These are phyloP conservation scores for Oryzias sinensis DNA, from an alignment of 2,797 vertebrate genomes.

Conservation along the genomic window DNA sequence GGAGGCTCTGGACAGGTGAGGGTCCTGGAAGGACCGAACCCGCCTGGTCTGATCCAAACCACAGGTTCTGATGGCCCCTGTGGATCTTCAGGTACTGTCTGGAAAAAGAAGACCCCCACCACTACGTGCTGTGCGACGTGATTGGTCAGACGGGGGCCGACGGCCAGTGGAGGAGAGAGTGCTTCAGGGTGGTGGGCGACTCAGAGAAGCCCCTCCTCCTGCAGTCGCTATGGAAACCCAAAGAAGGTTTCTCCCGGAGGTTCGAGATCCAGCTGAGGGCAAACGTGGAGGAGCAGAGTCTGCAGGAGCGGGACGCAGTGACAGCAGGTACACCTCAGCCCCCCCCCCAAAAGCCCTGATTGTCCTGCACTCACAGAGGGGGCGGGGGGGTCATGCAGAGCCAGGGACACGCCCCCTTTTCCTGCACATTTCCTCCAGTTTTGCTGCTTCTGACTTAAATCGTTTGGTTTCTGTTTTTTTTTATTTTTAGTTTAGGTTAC, in stretches of 20 bases:
- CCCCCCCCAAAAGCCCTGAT: slow-evolving; percentile 43
- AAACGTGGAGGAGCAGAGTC: slow-evolving; percentile 63
- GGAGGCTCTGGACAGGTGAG: slow-evolving; percentile 81
- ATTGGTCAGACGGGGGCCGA: slow-evolving; percentile 71
- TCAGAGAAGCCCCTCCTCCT: slow-evolving; percentile 78
- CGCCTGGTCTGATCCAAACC: neutral
- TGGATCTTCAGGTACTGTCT: slow-evolving; percentile 74
- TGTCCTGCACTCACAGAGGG: slow-evolving; percentile 34
- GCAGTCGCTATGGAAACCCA: slow-evolving; percentile 83
- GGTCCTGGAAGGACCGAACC: neutral
- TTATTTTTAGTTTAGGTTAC: no score
- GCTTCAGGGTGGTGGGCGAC: slow-evolving; percentile 77
- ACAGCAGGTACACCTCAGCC: slow-evolving; percentile 71
- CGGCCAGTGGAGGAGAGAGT: slow-evolving; percentile 78
- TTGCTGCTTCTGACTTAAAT: slow-evolving; percentile 41
- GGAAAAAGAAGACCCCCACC: slow-evolving; percentile 72
- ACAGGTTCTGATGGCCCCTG: slow-evolving; percentile 5
- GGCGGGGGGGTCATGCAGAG: slow-evolving; percentile 11
- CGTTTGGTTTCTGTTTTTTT: slow-evolving; percentile 2
- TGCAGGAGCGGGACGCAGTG: slow-evolving; percentile 69
- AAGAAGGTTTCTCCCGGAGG: slow-evolving; percentile 79
- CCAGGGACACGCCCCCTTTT: slow-evolving; percentile 39
- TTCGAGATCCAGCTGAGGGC: slow-evolving; percentile 78
- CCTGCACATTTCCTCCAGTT: slow-evolving; percentile 41
- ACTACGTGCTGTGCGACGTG: slow-evolving; percentile 79